phyloP scores from a whole-genome alignment of 35 echinoderm and acorn worm species.

The Apostichopus californicus region DNA sequence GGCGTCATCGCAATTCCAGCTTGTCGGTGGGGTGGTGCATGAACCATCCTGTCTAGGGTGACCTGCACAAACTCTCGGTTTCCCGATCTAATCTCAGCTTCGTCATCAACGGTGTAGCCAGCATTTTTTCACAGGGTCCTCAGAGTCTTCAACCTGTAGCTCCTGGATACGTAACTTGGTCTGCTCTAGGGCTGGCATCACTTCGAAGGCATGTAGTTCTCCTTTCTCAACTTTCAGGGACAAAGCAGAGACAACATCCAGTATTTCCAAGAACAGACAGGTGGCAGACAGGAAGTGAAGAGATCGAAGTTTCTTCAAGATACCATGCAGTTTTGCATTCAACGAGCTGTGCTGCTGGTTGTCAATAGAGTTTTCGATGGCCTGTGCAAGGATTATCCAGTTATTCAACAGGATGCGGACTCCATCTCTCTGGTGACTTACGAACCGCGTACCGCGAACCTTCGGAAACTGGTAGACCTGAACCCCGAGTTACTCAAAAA shows the following conservation, averaged over 20 bases:
- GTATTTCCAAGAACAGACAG: slow-evolving; percentile 47
- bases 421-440: slow-evolving; percentile 70
- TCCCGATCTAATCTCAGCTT: background rate
- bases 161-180: slow-evolving; percentile 43
- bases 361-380: slow-evolving; percentile 63
- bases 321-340: slow-evolving; percentile 53
- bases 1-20: background rate
- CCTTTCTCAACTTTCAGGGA: slow-evolving; percentile 60
- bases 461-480: slow-evolving; percentile 54
- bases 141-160: slow-evolving; percentile 21
- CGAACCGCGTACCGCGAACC: slow-evolving; percentile 67
- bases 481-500: slow-evolving; percentile 50
- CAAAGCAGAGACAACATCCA: slow-evolving; percentile 51
- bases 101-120: slow-evolving; percentile 22
- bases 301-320: slow-evolving; percentile 59
- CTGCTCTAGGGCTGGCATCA: slow-evolving; percentile 54
- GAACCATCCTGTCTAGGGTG: no score
- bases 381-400: slow-evolving; percentile 51
- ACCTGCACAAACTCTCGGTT: background rate
- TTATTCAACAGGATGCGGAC: slow-evolving; percentile 55
- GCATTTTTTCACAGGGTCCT: slow-evolving; percentile 10
- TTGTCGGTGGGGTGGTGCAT: background rate
- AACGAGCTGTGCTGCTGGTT: slow-evolving; percentile 44
- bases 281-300: slow-evolving; percentile 36
- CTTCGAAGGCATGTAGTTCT: slow-evolving; percentile 56